Base-by-base conservation (phyloP, 2,113 vertebrate genomes). In the Albula glossodonta region DNA sequence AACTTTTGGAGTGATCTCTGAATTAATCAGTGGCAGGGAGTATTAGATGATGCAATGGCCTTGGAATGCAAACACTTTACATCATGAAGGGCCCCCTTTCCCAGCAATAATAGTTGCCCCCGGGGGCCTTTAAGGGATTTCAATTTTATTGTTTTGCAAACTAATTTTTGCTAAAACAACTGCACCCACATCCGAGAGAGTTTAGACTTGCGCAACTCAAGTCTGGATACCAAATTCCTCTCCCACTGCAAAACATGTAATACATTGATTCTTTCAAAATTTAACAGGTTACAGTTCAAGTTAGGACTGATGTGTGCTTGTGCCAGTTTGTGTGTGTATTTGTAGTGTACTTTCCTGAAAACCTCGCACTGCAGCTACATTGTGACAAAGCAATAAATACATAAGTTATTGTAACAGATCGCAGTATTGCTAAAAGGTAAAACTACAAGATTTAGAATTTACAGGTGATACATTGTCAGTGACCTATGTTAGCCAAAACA, bases 11-110 rank as follows among this genome's bases (percentile, higher is more conserved):
- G 70, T 22, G 9, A 22, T 31, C n/a, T n/a, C 70, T 31, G 70
- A 74, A 74, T n/a, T 74, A 74, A 74, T 74, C 70, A 80, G 48
- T 51, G 48, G 19, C 31, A 41, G 79, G 48, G 66, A 48, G 31
- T 11, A 52, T 70, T 87, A 81, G 51, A 78, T 85, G 83, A 88
- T 50, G 88, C 86, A 83, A 89, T 87, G 83, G n/a, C 48, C 41
- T 81, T 88, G 90, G 87, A 91, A 92, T 88, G 84, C 83, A 87
- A 91, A 91, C 84, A 91, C 80, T 77, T 88, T 17, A 89, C 84
- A 74, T 91, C 89, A 88, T 89, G 19, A 74, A 52, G 81, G 77
- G 86, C 80, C 81, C 82, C 41, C 10, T 77, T 88, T 83, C 84
- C 60, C 70, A 78, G 48, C 19, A 87, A 78, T 57, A 87, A 83